Evolutionary conservation across 64 coral and sea anemone species (phyloP).

Genomic region (Montipora sp.): DNA sequence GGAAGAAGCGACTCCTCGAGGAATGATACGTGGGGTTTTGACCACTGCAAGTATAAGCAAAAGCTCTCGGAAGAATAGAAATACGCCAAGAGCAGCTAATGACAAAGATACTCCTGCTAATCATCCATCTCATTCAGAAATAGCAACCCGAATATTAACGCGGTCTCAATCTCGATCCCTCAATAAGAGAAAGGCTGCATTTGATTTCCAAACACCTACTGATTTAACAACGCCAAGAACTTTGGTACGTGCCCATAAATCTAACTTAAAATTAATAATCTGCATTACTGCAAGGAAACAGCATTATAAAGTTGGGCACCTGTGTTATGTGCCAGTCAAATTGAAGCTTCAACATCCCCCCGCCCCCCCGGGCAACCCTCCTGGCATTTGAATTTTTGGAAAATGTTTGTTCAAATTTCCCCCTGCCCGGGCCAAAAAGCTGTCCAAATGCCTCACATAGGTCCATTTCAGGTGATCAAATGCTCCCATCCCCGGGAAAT

Average conservation of each 20-base stretch:
- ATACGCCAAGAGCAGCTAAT: neutral
- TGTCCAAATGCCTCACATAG: too few relatives aligned
- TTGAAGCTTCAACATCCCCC: too few relatives aligned
- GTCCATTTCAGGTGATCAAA: too few relatives aligned
- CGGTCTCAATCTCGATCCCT: constrained; percentile 36
- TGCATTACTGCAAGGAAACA: too few relatives aligned
- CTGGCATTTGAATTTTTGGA: too few relatives aligned
- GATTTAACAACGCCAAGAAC: constrained; percentile 77
- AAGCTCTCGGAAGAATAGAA: neutral
- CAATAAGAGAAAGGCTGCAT: constrained; percentile 50
- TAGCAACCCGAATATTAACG: constrained; percentile 31
- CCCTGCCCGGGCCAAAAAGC: too few relatives aligned
- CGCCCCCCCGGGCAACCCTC: too few relatives aligned
- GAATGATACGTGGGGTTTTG: constrained; percentile 36
- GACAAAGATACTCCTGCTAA: neutral
- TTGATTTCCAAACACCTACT: constrained; percentile 20
- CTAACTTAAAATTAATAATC: too few relatives aligned
- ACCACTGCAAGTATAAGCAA: neutral
- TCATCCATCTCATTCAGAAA: constrained; percentile 10
- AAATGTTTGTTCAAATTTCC: too few relatives aligned
- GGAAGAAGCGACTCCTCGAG: constrained; percentile 39
- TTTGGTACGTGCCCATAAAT: constrained; percentile 28
- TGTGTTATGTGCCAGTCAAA: too few relatives aligned
- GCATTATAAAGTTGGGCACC: too few relatives aligned
- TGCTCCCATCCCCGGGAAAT: too few relatives aligned